Base-by-base conservation (phyloP, 2,888 invertebrate genomes). In the Flexamia atlantica region DNA sequence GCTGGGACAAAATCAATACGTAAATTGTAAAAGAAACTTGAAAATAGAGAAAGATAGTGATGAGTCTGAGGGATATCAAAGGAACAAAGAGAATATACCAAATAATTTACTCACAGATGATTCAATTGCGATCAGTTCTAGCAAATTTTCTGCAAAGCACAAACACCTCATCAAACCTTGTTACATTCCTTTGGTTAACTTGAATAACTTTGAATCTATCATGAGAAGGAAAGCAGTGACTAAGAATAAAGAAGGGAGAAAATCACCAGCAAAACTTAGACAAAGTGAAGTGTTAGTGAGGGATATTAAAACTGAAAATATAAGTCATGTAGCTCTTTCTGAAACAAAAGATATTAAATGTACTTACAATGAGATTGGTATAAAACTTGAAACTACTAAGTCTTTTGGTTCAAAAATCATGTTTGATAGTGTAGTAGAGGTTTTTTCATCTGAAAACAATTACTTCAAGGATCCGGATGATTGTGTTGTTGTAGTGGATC, bases 31-130 rank as follows among this genome's bases (percentile, higher is more conserved):
- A 23, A 23, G 23, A 12, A 53, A 53, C 10, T 3, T 3, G 20
- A n/a, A 23, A 23, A 5, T 3, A 20, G 23, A 4, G 23, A 46
- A 46, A 46, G n/a, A 46, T 46, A 17, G 46, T 17, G n/a, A 12
- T 17, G 46, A 46, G 46, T 46, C 12, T 17, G 17, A 17, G 46
- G n/a, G 17, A 17, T 20, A 23, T 3, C 23, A 5, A 20, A 53
- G 53, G 23, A 53, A 53, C 53, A 53, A 53, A 53, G 53, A 53
- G 23, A 53, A 53, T 23, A n/a, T 23, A n/a, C 53, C 53, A 23
- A 14, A 23, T 2, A 53, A 53, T 53, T n/a, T 10, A 9, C 9
- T n/a, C 23, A 23, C 23, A 53, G 53, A 23, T 53, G 53, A 46
- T 46, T 17, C 46, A 2, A 46, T 46, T 3, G 53, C 20, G 23